A percentile compares a stretch with the other conserved stretches of the same genome.
Evolutionary conservation across 2,888 invertebrate genomes (phyloP).

Genomic region (Ophioninae sp.): DNA sequence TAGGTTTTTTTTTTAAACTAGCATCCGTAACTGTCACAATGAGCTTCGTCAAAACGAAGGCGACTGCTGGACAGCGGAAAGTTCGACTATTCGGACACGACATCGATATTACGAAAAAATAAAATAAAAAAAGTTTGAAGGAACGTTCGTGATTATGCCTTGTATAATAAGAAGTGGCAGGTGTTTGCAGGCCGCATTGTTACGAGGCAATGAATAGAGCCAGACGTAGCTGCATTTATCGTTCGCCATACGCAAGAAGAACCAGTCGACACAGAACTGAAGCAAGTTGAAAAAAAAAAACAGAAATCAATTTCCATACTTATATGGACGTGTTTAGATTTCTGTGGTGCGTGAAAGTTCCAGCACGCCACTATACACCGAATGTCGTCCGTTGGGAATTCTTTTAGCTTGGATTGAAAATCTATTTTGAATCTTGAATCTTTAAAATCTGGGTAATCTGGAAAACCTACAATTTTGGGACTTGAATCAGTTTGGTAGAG

Average conservation of each 20-base stretch:
- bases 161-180: constrained; percentile 77
- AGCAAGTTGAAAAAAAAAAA: constrained; percentile 28
- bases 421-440: no score
- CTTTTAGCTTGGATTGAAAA: constrained; percentile 73
- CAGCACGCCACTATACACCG: constrained; percentile 47
- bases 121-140: constrained; percentile 67
- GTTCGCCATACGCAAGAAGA: constrained; percentile 59
- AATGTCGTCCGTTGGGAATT: constrained; percentile 26
- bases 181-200: constrained; percentile 74
- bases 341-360: constrained; percentile 41
- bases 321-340: not conserved
- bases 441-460: no score
- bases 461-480: no score
- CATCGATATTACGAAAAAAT: constrained; percentile 4
- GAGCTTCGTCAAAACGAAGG: not conserved
- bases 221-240: constrained; percentile 64
- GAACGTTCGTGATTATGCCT: constrained; percentile 70
- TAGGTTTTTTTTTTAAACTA: no score
- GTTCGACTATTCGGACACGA: constrained; percentile 7
- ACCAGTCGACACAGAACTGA: constrained; percentile 25
- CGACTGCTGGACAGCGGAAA: constrained; percentile 36
- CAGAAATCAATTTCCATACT: constrained; percentile 19
- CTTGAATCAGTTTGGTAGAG: no score
- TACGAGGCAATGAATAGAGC: constrained; percentile 64
- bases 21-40: not conserved